Conservation (phyloP, 2,888 invertebrate species). For the Dasysyrphus albostriatus region DNA sequence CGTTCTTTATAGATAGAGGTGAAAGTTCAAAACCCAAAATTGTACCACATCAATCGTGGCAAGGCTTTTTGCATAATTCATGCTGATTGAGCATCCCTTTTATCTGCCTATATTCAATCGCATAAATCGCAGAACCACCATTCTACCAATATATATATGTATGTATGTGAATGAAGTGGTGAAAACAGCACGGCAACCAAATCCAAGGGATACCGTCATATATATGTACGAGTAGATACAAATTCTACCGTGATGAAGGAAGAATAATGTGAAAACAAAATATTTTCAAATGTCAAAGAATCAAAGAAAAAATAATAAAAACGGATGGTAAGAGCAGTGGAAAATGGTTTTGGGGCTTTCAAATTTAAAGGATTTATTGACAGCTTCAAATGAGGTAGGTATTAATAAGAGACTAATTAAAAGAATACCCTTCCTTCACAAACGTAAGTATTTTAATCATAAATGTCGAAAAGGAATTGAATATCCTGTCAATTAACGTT, state of each 20-base stretch:
- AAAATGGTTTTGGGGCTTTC: neutral
- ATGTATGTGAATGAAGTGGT: slow-evolving; percentile 53
- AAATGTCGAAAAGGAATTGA: neutral
- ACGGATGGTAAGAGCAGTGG: neutral
- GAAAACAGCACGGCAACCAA: slow-evolving; percentile 27
- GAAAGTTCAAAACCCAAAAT: slow-evolving; percentile 72
- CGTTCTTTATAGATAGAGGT: slow-evolving; percentile 30
- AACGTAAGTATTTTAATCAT: too few species aligned
- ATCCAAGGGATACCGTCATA: slow-evolving; percentile 15
- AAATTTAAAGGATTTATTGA: slow-evolving; percentile 15
- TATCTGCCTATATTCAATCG: slow-evolving; percentile 75
- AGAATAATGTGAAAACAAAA: slow-evolving; percentile 40
- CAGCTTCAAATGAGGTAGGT: neutral
- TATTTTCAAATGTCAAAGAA: slow-evolving; percentile 15
- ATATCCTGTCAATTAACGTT: neutral
- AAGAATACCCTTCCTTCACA: neutral
- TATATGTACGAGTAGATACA: neutral
- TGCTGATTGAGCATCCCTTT: slow-evolving; percentile 76
- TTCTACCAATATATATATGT: too few species aligned
- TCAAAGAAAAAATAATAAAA: neutral
- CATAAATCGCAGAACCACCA: slow-evolving; percentile 73
- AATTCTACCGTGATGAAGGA: neutral
- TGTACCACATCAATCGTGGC: slow-evolving; percentile 73
- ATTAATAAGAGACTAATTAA: slow-evolving; percentile 13
- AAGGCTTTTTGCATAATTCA: slow-evolving; percentile 73